phyloP scores from a whole-genome alignment of 2,888 invertebrate species.

The Agrochola lychnidis region DNA sequence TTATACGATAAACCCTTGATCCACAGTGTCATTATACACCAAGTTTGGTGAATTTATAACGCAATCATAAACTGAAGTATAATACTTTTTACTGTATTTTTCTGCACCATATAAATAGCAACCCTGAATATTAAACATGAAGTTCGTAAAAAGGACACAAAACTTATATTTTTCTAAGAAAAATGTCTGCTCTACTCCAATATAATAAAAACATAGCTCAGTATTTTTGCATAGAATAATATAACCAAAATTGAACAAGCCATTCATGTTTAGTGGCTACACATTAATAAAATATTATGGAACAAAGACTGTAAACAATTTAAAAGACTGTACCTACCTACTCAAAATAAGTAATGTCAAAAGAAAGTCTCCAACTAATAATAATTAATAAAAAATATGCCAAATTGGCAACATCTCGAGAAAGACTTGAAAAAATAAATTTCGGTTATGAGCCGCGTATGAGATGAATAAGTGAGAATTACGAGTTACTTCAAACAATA shows the following conservation, averaged over 20 bases:
- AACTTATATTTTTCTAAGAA: not conserved
- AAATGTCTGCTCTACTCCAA: not conserved
- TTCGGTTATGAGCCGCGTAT: not conserved
- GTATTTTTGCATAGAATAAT: not conserved
- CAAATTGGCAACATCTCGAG: not conserved
- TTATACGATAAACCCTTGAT: not conserved
- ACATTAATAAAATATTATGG: not conserved
- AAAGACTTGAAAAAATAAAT: not conserved
- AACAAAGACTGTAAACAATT: not conserved
- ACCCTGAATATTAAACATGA: not conserved
- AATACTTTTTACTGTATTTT: not conserved
- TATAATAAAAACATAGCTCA: not conserved
- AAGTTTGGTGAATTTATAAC: not conserved
- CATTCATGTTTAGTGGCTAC: too few relatives aligned
- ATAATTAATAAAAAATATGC: not conserved
- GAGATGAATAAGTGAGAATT: conserved; percentile 1
- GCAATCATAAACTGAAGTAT: not conserved
- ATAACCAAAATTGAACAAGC: not conserved
- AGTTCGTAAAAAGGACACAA: not conserved
- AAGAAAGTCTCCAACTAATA: not conserved
- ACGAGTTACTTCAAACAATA: not conserved
- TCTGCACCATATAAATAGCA: not conserved
- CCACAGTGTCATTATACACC: not conserved
- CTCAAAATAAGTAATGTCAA: conserved; percentile 7
- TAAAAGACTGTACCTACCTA: not conserved